These are phyloP conservation scores for Parnassius orleans DNA, from an alignment of 2,888 invertebrate genomes.

Conservation along the genomic window DNA sequence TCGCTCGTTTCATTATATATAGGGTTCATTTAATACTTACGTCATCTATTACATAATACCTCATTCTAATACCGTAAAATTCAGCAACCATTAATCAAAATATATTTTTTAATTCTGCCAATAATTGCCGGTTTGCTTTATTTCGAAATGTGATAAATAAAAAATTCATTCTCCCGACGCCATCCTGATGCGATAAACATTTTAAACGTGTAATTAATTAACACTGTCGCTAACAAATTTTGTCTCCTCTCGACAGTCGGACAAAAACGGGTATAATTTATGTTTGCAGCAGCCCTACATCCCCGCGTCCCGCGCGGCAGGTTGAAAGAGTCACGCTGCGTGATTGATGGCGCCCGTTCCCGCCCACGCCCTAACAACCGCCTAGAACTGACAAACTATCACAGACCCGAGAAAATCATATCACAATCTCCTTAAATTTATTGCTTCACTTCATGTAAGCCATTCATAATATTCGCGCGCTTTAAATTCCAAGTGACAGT, in stretches of 20 bases:
- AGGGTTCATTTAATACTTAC: neutral
- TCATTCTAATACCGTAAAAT: neutral
- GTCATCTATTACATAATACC: neutral
- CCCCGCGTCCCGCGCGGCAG: constrained; percentile 41
- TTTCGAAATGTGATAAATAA: constrained; percentile 32
- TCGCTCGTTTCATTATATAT: too few relatives aligned
- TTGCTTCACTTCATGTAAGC: constrained; percentile 47
- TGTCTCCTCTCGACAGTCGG: constrained; percentile 63
- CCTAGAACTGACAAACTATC: constrained; percentile 73
- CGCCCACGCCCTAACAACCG: constrained; percentile 67
- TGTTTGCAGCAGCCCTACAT: constrained; percentile 59
- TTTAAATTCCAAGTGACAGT: constrained; percentile 17
- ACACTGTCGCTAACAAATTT: constrained; percentile 70
- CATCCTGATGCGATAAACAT: constrained; percentile 38
- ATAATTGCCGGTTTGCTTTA: constrained; percentile 30
- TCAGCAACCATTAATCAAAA: constrained; percentile 8
- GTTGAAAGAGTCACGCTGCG: constrained; percentile 77
- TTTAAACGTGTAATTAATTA: constrained; percentile 66
- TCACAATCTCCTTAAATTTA: constrained; percentile 60
- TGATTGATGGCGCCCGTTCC: constrained; percentile 72
- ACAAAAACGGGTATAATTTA: constrained; percentile 73
- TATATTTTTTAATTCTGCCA: constrained; percentile 1
- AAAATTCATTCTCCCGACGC: constrained; percentile 24
- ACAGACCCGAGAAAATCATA: constrained; percentile 62
- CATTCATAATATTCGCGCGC: constrained; percentile 29